A percentile compares a stretch with the other conserved stretches of the same genome.
Conservation (phyloP, 2,113 vertebrate species). For the Xyliphius kryptos region DNA sequence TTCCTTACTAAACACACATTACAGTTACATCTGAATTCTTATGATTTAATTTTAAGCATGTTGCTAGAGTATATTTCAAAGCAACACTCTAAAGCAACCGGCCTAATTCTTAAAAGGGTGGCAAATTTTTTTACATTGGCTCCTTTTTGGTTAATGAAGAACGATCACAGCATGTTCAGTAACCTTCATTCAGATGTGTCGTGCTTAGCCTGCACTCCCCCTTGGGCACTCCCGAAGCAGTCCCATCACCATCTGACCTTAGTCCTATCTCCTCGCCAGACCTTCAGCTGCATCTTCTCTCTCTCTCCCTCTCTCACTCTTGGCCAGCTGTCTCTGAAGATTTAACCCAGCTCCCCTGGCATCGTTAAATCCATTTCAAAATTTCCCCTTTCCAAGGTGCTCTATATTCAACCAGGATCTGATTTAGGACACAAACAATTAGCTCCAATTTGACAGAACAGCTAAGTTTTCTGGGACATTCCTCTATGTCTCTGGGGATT, state of each 20-base stretch:
- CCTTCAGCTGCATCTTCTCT: conserved; percentile 40
- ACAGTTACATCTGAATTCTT: too few relatives aligned
- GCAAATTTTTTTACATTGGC: too few relatives aligned
- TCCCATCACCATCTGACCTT: conserved; percentile 28
- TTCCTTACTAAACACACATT: too few relatives aligned
- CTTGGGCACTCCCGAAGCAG: conserved; percentile 14
- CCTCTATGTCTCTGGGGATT: conserved; percentile 34
- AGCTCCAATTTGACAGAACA: conserved; percentile 29
- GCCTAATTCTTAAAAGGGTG: too few relatives aligned
- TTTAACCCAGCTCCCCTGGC: conserved; percentile 37
- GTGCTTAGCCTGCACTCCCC: conserved; percentile 2
- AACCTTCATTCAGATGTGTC: conserved; percentile 12
- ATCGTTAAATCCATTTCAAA: conserved; percentile 48
- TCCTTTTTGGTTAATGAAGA: conserved; percentile 21
- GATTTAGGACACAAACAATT: conserved; percentile 44
- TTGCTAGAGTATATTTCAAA: too few relatives aligned
- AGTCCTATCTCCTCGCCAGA: conserved; percentile 20
- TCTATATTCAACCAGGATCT: conserved; percentile 44
- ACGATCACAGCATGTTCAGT: conserved; percentile 27
- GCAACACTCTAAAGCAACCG: too few relatives aligned
- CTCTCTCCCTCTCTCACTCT: conserved; percentile 18
- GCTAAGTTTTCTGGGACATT: conserved; percentile 26
- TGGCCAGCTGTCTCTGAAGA: conserved; percentile 29
- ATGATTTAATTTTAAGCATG: too few relatives aligned
- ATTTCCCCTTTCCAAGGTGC: conserved; percentile 37